Base-by-base conservation (phyloP, 2,113 vertebrate genomes). In the Oryctolagus cuniculus region DNA sequence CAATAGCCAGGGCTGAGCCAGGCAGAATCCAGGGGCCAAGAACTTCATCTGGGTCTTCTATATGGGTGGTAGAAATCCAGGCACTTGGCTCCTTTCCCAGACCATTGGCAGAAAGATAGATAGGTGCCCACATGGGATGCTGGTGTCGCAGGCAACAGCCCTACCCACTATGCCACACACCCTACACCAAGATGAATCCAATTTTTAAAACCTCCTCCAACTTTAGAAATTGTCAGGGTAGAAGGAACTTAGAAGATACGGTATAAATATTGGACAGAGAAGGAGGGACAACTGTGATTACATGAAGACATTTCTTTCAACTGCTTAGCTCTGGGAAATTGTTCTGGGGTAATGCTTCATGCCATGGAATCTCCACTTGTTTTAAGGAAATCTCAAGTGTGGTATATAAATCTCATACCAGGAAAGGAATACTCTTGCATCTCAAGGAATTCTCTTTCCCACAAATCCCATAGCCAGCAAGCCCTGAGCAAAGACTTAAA, bases 241-340 rank as follows among this genome's bases (percentile, higher is more conserved):
- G 22, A 31, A 83, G 38, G 36, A 49, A 87, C 44, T n/a, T 89
- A 94, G 74, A 95, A 27, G 25, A 81, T 29, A 93, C 16, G 34
- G 2, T 79, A 84, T 84, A 85, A 49, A 51, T 22, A 22, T 69
- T 49, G 31, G 12, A 22, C 2, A 72, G 44, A 64, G 69, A 91
- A 34, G 10, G 16, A 87, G 61, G 13, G 16, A 79, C 19, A 83
- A 29, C 0, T 34, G 75, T 75, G 10, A 80, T 79, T 58, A 75
- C 4, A 17, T 64, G 6, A 86, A 93, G 51, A 79, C 21, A 19
- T 85, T 75, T 17, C 38, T 15, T 84, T 63, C 53, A 17, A 58
- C 1, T 67, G 29, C 36, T 75, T 38, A 44, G 9, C 12, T 75
- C 49, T 83, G 73, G 31, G 21, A 83, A 73, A 70, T 75, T 89